These are phyloP conservation scores for Armadillidium nasatum DNA, from an alignment of 1,140 invertebrate genomes.

Conservation along the genomic window DNA sequence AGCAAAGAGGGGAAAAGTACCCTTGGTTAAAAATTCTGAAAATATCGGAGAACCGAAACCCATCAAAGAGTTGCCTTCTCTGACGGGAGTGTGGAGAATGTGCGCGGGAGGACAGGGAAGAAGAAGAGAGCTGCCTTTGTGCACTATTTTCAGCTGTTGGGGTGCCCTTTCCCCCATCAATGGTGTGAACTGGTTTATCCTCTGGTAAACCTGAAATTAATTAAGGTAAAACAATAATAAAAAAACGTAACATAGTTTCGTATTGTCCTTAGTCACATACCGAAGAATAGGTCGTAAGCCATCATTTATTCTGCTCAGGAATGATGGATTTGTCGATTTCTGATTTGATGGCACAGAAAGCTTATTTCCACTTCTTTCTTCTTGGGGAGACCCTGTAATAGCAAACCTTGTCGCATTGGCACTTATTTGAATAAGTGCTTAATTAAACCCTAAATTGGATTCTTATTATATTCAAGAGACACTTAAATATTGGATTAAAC, in stretches of 20 bases:
- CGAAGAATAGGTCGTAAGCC: constrained; percentile 1
- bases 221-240: background rate
- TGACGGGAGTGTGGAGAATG: background rate
- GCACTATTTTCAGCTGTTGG: background rate
- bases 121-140: background rate
- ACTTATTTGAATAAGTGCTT: too few relatives aligned
- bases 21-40: too few relatives aligned
- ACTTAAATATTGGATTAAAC: too few relatives aligned
- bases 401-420: too few relatives aligned
- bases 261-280: background rate
- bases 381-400: too few relatives aligned
- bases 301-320: background rate
- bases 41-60: background rate
- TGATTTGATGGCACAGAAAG: too few relatives aligned
- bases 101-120: constrained; percentile 3
- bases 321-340: background rate
- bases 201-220: background rate
- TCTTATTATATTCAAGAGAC: too few relatives aligned
- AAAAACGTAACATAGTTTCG: background rate
- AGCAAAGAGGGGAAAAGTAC: too few relatives aligned
- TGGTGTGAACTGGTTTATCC: background rate
- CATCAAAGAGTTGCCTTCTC: constrained; percentile 9
- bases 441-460: too few relatives aligned
- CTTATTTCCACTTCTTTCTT: too few relatives aligned
- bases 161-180: background rate